Conservation (phyloP, 1,140 invertebrate genomes). For the Leptonema lineaticorne region DNA sequence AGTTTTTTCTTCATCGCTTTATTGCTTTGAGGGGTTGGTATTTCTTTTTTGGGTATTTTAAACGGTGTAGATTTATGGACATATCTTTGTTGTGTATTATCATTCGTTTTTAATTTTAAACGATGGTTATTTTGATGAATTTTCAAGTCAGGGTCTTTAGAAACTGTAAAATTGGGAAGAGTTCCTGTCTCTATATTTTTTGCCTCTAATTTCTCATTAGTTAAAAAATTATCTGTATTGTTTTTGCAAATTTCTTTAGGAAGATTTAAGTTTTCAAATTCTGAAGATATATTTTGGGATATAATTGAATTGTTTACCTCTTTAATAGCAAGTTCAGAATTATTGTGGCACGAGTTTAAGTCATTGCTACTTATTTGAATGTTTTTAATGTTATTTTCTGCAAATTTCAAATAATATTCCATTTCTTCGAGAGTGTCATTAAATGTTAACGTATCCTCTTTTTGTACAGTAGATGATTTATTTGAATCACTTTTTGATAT, state of each 20-base stretch:
- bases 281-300: not conserved
- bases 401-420: constrained; percentile 49
- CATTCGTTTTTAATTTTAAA: not conserved
- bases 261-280: not conserved
- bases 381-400: constrained; percentile 16
- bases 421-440: constrained; percentile 53
- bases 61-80: constrained; percentile 15
- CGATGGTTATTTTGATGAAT: not conserved
- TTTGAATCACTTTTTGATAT: not conserved
- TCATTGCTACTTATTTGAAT: too few species aligned
- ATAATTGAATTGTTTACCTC: constrained; percentile 1
- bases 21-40: not conserved
- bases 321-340: not conserved
- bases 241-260: too few species aligned
- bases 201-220: too few species aligned
- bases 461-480: not conserved
- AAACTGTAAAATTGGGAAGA: too few species aligned
- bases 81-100: not conserved
- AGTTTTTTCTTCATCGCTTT: not conserved
- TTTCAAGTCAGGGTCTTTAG: too few species aligned
- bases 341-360: too few species aligned
- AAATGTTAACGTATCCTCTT: constrained; percentile 42
- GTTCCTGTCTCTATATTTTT: not conserved
- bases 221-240: too few species aligned
- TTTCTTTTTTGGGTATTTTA: not conserved